Evolutionary conservation across 2,113 vertebrate genomes (phyloP), one percentile per base, ranked within the genome.

Genomic region (Capreolus pygargus): DNA sequence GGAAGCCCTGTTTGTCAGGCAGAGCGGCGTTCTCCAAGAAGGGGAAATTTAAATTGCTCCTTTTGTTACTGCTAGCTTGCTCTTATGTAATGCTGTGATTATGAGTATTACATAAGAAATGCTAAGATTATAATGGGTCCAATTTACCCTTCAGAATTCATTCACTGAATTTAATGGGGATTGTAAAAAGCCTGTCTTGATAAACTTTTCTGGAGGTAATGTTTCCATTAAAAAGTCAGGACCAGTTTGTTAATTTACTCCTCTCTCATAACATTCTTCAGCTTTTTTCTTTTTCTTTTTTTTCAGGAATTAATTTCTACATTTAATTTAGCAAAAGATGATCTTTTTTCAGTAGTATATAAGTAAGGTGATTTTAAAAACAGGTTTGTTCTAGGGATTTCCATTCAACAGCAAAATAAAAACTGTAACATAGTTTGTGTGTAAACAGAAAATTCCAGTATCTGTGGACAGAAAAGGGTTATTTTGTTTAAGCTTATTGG

Each of bases 21-120:
- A 84, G 39, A 97, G 50, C 25, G 25, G 57, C 74, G 13, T 93
- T 96, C 93, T 95, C 61, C 60, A 88, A 96, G 89, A 95, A 95
- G 95, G 74, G 60, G 90, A 58, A 85, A 97, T 91, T 92, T 79
- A 97, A 97, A 98, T 90, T 83, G 89, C 94, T 97, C 85, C 89
- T 96, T 98, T 98, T 98, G 92, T 98, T 96, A 82, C 61, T 81
- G 60, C 64, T 93, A 88, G 93, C 74, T 94, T 16, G 43, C 21
- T 95, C 67, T 98, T 98, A 97, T 95, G 76, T 96, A 98, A 98
- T 14, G 17, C 64, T 95, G 30, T 97, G 97, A 96, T 97, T 98
- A 96, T 93, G 86, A 95, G 97, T 97, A 95, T 98, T 98, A 96
- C 76, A 95, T 98, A 97, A 98, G 87, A 94, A 90, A 91, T 97